These are phyloP conservation scores for Ophion costatus DNA, from an alignment of 2,888 invertebrate species.

Conservation along the genomic window DNA sequence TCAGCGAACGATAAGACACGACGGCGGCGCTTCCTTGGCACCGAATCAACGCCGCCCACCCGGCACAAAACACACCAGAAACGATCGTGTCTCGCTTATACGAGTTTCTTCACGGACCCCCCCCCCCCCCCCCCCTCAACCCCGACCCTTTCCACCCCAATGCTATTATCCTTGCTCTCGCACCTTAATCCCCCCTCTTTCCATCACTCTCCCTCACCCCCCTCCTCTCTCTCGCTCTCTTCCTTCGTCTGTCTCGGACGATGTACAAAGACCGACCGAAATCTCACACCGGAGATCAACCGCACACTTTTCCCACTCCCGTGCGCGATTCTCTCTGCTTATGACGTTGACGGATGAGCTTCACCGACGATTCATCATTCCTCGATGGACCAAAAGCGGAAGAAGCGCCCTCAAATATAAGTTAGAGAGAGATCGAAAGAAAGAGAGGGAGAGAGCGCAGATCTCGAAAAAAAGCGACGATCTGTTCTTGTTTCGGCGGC, in stretches of 20 bases:
- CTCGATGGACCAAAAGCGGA: constrained; percentile 59
- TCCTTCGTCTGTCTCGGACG: not conserved
- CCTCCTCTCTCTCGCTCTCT: not conserved
- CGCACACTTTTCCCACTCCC: constrained; percentile 7
- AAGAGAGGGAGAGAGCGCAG: no score
- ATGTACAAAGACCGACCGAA: constrained; percentile 7
- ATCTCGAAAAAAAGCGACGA: no score
- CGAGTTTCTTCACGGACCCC: constrained; percentile 17
- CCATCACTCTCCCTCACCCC: not conserved
- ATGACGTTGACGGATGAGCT: constrained; percentile 77
- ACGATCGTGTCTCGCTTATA: constrained; percentile 24
- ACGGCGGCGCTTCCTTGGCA: constrained; percentile 1
- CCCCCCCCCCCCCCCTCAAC: no score
- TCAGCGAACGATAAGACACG: constrained; percentile 27
- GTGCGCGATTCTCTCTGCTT: constrained; percentile 67
- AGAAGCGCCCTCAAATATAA: not conserved
- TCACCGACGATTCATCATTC: constrained; percentile 74
- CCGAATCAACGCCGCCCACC: constrained; percentile 34
- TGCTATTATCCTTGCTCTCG: not conserved
- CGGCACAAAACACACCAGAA: constrained; percentile 20
- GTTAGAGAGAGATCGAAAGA: no score
- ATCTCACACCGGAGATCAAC: constrained; percentile 24
- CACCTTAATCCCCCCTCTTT: constrained; percentile 1
- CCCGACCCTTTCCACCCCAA: constrained; percentile 1
- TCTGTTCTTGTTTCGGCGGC: no score